These are phyloP conservation scores for Phymorhynchus buccinoides DNA, from an alignment of 1,140 invertebrate species.

Conservation along the genomic window DNA sequence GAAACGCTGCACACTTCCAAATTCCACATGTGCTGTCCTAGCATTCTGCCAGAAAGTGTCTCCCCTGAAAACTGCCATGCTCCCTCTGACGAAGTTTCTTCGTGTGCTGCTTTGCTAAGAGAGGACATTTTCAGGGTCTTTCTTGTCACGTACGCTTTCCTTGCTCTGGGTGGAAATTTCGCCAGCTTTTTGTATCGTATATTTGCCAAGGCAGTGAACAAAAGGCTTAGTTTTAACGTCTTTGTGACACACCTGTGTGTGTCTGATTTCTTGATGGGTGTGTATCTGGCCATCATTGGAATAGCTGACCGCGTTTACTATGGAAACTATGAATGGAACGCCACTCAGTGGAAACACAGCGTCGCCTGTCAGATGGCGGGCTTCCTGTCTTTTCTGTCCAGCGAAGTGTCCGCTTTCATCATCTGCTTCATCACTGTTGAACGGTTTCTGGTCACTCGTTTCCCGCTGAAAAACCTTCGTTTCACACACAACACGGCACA, in stretches of 20 bases:
- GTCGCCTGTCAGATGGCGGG: conserved; percentile 54
- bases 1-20: background rate
- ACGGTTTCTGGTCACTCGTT: conserved; percentile 55
- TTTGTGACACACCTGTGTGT: conserved; percentile 55
- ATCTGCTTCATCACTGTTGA: conserved; percentile 55
- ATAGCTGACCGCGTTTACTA: conserved; percentile 54
- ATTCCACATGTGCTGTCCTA: conserved; percentile 21
- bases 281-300: conserved; percentile 65
- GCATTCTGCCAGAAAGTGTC: background rate
- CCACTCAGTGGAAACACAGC: conserved; percentile 56
- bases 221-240: conserved; percentile 42
- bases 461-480: conserved; percentile 51
- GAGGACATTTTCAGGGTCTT: conserved; percentile 38
- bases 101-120: conserved; percentile 46
- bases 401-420: conserved; percentile 58
- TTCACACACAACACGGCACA: conserved; percentile 35
- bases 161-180: conserved; percentile 50
- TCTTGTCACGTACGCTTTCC: conserved; percentile 43
- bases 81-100: background rate
- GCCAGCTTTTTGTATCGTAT: conserved; percentile 44
- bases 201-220: background rate
- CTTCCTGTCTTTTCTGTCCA: conserved; percentile 56
- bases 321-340: conserved; percentile 55
- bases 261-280: conserved; percentile 64
- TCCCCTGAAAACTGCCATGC: background rate